A percentile compares a stretch with the other conserved stretches of the same genome.
Conservation (phyloP, 2,888 invertebrate genomes). For the Xestia c-nigrum region DNA sequence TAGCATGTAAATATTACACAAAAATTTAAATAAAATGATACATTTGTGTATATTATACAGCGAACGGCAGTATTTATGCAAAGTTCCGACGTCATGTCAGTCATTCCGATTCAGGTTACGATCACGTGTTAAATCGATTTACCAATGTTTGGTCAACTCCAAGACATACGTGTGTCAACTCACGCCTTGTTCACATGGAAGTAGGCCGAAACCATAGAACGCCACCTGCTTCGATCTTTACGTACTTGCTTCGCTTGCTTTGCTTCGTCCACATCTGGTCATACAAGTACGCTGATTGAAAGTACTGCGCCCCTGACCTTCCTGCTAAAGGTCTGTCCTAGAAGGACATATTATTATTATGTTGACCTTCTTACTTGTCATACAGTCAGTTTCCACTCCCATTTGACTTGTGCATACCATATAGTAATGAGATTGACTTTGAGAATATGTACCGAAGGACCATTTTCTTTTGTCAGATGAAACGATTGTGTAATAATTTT, state of each 20-base stretch:
- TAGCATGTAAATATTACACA: conserved; percentile 12
- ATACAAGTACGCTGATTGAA: neutral
- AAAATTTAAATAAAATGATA: conserved; percentile 28
- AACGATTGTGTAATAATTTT: neutral
- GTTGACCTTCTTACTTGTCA: neutral
- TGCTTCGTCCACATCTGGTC: neutral
- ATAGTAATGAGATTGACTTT: neutral
- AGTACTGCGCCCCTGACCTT: neutral
- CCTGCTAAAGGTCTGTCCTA: neutral
- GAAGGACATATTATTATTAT: neutral
- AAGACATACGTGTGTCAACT: neutral
- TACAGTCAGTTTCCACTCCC: neutral
- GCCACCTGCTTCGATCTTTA: neutral
- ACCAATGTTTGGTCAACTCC: conserved; percentile 32
- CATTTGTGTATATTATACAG: conserved; percentile 54
- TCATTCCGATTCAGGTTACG: conserved; percentile 49
- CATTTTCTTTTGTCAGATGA: neutral
- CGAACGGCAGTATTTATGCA: conserved; percentile 44
- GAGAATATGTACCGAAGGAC: conserved; percentile 16
- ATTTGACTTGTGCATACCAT: neutral
- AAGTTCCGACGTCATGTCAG: conserved; percentile 54
- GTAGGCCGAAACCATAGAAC: neutral
- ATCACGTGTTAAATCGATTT: conserved; percentile 50
- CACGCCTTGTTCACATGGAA: neutral
- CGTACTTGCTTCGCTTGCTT: neutral